A percentile compares a stretch with the other conserved stretches of the same genome.
Conservation (phyloP, 2,113 vertebrate genomes). For the Dipodomys ordii region DNA sequence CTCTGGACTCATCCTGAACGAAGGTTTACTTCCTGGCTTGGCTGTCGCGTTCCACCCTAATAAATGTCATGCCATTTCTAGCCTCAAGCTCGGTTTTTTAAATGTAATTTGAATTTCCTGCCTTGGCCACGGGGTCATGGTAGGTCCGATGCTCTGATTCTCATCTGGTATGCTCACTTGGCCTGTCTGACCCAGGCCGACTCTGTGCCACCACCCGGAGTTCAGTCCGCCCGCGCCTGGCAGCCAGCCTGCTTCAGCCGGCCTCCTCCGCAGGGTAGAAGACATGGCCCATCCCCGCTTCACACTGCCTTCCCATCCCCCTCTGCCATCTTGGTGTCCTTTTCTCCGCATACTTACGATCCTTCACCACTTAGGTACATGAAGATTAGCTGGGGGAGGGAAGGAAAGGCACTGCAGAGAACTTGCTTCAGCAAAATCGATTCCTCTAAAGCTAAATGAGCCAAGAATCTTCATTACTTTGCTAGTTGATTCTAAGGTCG, state of each 20-base stretch:
- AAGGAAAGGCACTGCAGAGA: neutral
- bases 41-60: neutral
- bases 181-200: neutral
- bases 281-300: neutral
- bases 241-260: neutral
- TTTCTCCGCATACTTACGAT: neutral
- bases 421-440: neutral
- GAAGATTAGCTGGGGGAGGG: neutral
- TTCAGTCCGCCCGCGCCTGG: neutral
- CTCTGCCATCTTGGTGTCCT: neutral
- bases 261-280: too few species aligned
- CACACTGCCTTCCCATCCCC: too few species aligned
- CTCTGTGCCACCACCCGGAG: neutral
- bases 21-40: neutral
- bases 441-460: neutral
- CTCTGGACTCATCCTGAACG: neutral
- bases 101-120: neutral
- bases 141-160: neutral
- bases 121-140: neutral
- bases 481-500: neutral
- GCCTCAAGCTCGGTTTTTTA: neutral
- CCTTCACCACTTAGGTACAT: neutral
- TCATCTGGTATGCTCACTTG: neutral
- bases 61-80: neutral
- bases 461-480: neutral